phyloP scores from a whole-genome alignment of 2,113 vertebrate species.

The Bothrops jararaca region DNA sequence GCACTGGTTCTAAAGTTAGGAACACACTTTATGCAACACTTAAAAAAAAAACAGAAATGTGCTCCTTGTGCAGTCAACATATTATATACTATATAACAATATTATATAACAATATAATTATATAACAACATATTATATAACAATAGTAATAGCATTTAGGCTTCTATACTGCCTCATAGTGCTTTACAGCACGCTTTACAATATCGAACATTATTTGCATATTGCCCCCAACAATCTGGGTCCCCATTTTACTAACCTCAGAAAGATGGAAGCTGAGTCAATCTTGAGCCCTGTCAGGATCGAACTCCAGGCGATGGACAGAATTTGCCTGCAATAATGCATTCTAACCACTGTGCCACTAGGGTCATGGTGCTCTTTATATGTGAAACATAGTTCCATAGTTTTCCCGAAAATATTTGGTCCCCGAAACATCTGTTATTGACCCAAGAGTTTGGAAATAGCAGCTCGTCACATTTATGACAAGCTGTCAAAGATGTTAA shows the following conservation, averaged over 20 bases:
- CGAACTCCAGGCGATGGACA: too few relatives aligned
- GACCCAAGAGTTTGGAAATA: conserved; percentile 31
- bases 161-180: too few relatives aligned
- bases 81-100: background rate
- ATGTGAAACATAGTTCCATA: background rate
- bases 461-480: conserved; percentile 28
- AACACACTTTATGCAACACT: background rate
- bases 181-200: background rate
- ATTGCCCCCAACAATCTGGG: too few relatives aligned
- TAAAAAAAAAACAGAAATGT: background rate
- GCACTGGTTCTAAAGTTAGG: background rate
- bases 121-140: background rate
- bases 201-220: background rate
- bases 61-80: background rate
- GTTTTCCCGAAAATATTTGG: conserved; percentile 32
- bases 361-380: background rate
- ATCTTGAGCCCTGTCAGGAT: too few relatives aligned
- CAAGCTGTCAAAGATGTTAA: conserved; percentile 38
- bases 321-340: too few relatives aligned
- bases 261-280: too few relatives aligned
- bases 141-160: background rate
- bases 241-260: too few relatives aligned
- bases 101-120: background rate
- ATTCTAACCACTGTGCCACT: too few relatives aligned
- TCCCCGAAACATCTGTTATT: conserved; percentile 43